phyloP scores from a whole-genome alignment of 2,888 invertebrate species.

The Nesidiocoris tenuis region DNA sequence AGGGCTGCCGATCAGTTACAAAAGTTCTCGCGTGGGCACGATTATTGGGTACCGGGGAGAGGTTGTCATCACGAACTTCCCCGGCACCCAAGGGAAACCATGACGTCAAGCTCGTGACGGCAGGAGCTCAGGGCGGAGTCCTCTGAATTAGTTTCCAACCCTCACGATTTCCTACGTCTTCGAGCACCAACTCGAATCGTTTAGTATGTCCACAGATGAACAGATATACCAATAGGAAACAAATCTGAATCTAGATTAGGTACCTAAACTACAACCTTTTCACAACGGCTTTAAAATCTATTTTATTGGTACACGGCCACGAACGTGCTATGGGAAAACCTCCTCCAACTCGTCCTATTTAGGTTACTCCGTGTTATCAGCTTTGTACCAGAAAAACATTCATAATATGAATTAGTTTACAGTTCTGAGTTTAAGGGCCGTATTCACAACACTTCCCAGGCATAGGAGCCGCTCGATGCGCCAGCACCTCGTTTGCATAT shows the following conservation, averaged over 20 bases:
- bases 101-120: constrained; percentile 42
- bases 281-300: no score
- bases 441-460: no score
- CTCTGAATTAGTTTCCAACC: constrained; percentile 3
- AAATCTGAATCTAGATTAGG: neutral
- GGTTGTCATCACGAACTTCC: constrained; percentile 40
- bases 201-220: neutral
- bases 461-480: no score
- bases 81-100: neutral
- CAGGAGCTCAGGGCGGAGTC: constrained; percentile 25
- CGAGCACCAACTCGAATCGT: neutral
- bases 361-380: no score
- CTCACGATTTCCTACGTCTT: neutral
- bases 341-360: no score
- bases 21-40: constrained; percentile 44
- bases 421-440: no score
- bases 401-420: no score
- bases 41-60: constrained; percentile 23
- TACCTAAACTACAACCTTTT: no score
- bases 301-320: no score
- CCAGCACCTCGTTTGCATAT: no score
- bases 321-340: no score
- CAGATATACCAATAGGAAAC: neutral
- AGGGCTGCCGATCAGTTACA: constrained; percentile 40
- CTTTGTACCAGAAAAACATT: no score